phyloP scores from a whole-genome alignment of 1,140 invertebrate species.

The Gonioctena quinquepunctata region DNA sequence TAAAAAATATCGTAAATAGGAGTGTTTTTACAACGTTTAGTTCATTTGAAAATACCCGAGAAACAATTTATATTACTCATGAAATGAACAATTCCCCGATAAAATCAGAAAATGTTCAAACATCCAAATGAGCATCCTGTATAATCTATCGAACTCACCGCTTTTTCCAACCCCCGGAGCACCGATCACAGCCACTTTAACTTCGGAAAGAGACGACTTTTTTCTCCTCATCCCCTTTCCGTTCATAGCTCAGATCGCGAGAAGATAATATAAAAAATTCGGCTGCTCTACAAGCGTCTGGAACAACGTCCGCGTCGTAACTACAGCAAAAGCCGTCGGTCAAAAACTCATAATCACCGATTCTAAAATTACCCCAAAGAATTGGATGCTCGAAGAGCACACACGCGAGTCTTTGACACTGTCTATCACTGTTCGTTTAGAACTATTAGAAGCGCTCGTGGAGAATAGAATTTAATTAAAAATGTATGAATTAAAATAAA shows the following conservation, averaged over 20 bases:
- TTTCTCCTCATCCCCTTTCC: conserved; percentile 78
- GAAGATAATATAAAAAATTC: background rate
- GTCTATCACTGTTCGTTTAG: background rate
- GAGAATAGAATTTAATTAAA: no score
- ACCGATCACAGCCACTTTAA: conserved; percentile 85
- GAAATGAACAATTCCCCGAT: no score
- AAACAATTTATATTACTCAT: no score
- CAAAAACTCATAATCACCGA: conserved; percentile 9
- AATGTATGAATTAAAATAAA: no score
- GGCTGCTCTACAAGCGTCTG: background rate
- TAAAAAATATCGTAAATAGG: no score
- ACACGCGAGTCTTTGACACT: background rate
- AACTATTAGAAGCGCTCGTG: no score
- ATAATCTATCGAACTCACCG: conserved; percentile 74
- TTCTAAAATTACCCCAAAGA: conserved; percentile 19
- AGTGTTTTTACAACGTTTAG: no score
- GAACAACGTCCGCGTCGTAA: background rate
- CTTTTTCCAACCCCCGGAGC: conserved; percentile 86
- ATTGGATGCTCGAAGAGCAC: background rate
- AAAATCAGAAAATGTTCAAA: no score
- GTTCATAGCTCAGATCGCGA: conserved; percentile 57
- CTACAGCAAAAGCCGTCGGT: background rate
- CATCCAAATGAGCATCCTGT: no score
- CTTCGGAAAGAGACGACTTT: conserved; percentile 85
- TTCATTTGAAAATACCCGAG: no score